phyloP scores from a whole-genome alignment of 2,113 vertebrate species.

The Catharus fuscescens region DNA sequence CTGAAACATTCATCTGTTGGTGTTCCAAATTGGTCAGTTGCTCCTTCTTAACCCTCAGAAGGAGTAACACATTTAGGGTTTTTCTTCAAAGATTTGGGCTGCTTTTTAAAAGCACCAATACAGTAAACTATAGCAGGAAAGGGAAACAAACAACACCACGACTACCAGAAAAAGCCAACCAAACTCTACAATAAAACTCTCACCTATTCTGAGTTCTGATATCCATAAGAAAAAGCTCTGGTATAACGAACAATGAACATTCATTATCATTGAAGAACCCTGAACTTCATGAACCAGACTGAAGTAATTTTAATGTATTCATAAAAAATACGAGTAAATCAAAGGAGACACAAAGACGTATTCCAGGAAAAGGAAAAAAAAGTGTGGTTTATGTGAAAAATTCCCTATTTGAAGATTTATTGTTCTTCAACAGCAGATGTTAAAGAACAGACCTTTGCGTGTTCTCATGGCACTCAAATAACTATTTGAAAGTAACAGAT shows the following conservation, averaged over 20 bases:
- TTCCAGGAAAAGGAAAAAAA: not conserved
- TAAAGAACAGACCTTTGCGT: not conserved
- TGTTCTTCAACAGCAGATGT: not conserved
- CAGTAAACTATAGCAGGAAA: not conserved
- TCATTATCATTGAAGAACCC: not conserved
- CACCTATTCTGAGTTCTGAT: not conserved
- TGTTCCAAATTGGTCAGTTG: not conserved
- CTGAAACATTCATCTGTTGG: not conserved
- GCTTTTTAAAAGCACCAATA: not conserved
- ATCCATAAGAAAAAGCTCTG: not conserved
- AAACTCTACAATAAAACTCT: not conserved
- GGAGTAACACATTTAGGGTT: not conserved
- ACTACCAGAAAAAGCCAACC: not conserved
- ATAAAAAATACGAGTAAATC: not conserved
- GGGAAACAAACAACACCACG: not conserved
- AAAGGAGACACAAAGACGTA: not conserved
- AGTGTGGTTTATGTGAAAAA: not conserved
- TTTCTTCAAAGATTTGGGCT: not conserved
- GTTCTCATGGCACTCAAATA: not conserved
- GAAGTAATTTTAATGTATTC: not conserved
- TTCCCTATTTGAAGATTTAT: not conserved
- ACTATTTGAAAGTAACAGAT: not conserved
- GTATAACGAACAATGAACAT: not conserved
- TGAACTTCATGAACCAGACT: not conserved
- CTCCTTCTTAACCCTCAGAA: not conserved